Percentiles rank a stretch among this genome's conserved stretches.
Conservation (phyloP, 2,888 invertebrate species). For the Listrodromus nycthemerus region DNA sequence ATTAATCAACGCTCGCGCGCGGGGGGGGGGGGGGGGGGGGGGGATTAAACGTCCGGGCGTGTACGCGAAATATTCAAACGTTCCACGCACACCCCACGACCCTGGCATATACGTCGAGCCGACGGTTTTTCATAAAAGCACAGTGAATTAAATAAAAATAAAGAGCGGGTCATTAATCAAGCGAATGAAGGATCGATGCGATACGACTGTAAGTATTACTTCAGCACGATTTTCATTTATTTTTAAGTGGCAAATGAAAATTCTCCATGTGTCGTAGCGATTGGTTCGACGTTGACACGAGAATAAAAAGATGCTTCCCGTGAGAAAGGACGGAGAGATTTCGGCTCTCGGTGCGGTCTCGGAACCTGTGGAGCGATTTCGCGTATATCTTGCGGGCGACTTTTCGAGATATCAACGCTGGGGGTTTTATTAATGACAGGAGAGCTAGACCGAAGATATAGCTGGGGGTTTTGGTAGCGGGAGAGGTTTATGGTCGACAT, state of each 20-base stretch:
- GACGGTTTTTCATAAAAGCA: slow-evolving; percentile 27
- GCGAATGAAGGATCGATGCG: not conserved
- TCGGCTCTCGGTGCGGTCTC: slow-evolving; percentile 16
- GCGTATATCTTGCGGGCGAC: slow-evolving; percentile 79
- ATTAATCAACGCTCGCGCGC: slow-evolving; percentile 63
- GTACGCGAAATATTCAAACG: slow-evolving; percentile 65
- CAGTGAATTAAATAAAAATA: slow-evolving; percentile 44
- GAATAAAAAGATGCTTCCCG: not conserved
- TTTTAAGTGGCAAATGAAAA: slow-evolving; percentile 16
- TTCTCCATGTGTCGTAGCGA: not conserved
- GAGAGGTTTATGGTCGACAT: slow-evolving; percentile 82
- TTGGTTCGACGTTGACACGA: slow-evolving; percentile 17
- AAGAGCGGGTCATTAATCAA: not conserved
- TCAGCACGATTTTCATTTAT: not conserved
- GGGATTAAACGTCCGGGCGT: slow-evolving; percentile 64
- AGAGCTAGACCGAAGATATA: slow-evolving; percentile 76
- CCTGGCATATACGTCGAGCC: not conserved
- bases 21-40: slow-evolving; percentile 22
- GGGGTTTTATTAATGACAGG: slow-evolving; percentile 83
- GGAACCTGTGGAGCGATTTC: slow-evolving; percentile 69
- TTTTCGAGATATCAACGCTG: slow-evolving; percentile 84
- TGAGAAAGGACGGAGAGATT: slow-evolving; percentile 52
- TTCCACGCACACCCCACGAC: slow-evolving; percentile 9
- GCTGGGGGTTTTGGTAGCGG: slow-evolving; percentile 70
- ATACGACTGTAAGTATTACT: slow-evolving; percentile 11